These are phyloP conservation scores for Noctuana brunneofusca DNA, from an alignment of 2,888 invertebrate genomes.

Conservation along the genomic window DNA sequence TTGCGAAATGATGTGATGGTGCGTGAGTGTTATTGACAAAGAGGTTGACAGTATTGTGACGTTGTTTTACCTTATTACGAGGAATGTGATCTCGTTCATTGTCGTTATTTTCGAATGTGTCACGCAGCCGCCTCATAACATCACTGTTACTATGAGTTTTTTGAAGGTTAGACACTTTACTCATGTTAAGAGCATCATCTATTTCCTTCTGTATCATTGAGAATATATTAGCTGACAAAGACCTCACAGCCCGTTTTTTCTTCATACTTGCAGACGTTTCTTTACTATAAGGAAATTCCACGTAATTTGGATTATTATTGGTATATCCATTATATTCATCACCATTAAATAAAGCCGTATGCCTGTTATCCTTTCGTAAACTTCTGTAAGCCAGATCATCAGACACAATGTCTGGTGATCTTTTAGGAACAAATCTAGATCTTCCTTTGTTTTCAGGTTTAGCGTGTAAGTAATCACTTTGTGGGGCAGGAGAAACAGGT, in stretches of 20 bases:
- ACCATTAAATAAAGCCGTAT: constrained; percentile 76
- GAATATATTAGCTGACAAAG: constrained; percentile 92
- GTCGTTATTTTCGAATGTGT: constrained; percentile 74
- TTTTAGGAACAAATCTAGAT: constrained; percentile 85
- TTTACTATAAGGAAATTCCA: constrained; percentile 63
- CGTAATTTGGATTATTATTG: constrained; percentile 72
- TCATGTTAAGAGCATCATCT: constrained; percentile 81
- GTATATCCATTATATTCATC: constrained; percentile 75
- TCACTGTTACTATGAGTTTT: constrained; percentile 85
- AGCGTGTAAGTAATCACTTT: constrained; percentile 92
- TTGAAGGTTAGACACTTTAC: constrained; percentile 77
- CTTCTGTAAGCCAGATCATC: constrained; percentile 94
- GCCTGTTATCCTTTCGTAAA: constrained; percentile 90
- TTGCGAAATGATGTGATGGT: constrained; percentile 75
- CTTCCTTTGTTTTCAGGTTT: constrained; percentile 84
- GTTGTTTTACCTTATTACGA: constrained; percentile 80
- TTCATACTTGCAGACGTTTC: constrained; percentile 77
- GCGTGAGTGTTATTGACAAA: constrained; percentile 76
- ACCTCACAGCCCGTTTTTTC: constrained; percentile 91
- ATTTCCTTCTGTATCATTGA: constrained; percentile 88
- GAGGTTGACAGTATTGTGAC: constrained; percentile 77
- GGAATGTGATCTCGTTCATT: constrained; percentile 70
- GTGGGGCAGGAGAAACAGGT: constrained; percentile 90
- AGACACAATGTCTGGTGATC: constrained; percentile 91
- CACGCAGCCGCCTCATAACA: constrained; percentile 76